Evolutionary conservation across 2,797 vertebrate species (phyloP), one percentile per base, ranked within the genome.

Genomic region (Psittacula echo): DNA sequence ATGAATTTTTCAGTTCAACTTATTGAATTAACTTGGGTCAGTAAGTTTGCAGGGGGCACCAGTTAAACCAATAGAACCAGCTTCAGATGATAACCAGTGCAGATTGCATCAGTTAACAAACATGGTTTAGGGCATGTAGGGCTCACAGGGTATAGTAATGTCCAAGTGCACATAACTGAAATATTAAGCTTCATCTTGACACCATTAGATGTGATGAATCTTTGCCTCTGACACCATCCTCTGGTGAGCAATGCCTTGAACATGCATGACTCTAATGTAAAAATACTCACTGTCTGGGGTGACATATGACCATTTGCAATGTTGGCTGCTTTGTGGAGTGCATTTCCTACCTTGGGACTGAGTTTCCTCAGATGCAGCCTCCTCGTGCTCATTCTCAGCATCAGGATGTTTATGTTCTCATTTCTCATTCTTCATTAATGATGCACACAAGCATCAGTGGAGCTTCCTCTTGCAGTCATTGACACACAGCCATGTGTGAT

Each of bases 141-240:
- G 76, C 90, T 92, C 44, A 9, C 1, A 3, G 62, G 47, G 30
- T 86, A 13, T 37, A 37, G 80, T 56, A 24, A 73, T 26, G 66
- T 95, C 85, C 41, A 62, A 26, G 71, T 44, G 62, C 85, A 84
- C 73, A 30, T 91, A 90, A 91, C 70, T 74, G 96, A 95, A 91
- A 95, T 95, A 94, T 41, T 88, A 79, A 75, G 51, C 77, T 82
- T 78, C 67, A 41, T 89, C 50, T 65, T 79, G 77, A 66, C 67
- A 85, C 88, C 37, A 4, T 94, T 94, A 93, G 91, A 79, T 34
- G 47, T 76, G 93, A 92, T 94, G 26, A 80, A 95, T 95, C 65
- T 92, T 53, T 85, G 76, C 56, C 68, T 82, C 85, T 78, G 79
- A 75, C 89, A 94, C 56, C 47, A 34, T 78, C 67, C 58, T 91